Evolutionary conservation across 2,888 invertebrate species (phyloP).

Genomic region (Thera obeliscata): DNA sequence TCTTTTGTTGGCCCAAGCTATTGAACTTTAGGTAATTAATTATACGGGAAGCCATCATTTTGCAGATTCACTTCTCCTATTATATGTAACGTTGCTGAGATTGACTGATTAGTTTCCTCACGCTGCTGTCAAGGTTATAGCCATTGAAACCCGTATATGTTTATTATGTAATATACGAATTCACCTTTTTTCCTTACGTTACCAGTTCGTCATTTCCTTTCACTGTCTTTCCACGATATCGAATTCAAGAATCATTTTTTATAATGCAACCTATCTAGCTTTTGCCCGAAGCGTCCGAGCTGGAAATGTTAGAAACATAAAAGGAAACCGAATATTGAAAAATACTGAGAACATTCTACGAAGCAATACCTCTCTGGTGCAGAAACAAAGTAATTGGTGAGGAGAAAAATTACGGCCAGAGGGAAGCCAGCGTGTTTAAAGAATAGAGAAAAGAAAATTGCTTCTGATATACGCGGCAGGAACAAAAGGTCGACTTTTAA

Average conservation of each 20-base stretch:
- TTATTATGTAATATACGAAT: conserved; percentile 22
- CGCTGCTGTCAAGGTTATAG: conserved; percentile 42
- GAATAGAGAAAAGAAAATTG: conserved; percentile 58
- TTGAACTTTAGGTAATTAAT: conserved; percentile 80
- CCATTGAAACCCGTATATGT: conserved; percentile 36
- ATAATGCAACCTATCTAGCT: conserved; percentile 15
- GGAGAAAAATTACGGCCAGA: conserved; percentile 67
- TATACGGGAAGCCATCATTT: conserved; percentile 71
- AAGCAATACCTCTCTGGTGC: conserved; percentile 58
- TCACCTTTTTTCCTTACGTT: neutral
- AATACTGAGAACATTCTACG: conserved; percentile 49
- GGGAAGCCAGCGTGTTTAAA: conserved; percentile 60
- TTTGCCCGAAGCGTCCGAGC: conserved; percentile 30
- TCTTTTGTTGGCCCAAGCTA: conserved; percentile 75
- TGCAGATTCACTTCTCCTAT: conserved; percentile 70
- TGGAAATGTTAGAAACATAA: conserved; percentile 31
- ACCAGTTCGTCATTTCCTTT: neutral
- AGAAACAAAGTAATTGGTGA: conserved; percentile 72
- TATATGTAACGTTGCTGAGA: conserved; percentile 56
- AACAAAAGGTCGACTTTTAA: conserved; percentile 59
- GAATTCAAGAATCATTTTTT: conserved; percentile 4
- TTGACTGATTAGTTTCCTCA: conserved; percentile 65
- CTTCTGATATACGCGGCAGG: conserved; percentile 55
- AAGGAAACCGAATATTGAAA: conserved; percentile 56
- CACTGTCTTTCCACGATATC: neutral